Percentiles rank a stretch among this genome's conserved stretches.
Evolutionary conservation across 2,888 invertebrate genomes (phyloP).

Genomic region (Meandrusa payeni): DNA sequence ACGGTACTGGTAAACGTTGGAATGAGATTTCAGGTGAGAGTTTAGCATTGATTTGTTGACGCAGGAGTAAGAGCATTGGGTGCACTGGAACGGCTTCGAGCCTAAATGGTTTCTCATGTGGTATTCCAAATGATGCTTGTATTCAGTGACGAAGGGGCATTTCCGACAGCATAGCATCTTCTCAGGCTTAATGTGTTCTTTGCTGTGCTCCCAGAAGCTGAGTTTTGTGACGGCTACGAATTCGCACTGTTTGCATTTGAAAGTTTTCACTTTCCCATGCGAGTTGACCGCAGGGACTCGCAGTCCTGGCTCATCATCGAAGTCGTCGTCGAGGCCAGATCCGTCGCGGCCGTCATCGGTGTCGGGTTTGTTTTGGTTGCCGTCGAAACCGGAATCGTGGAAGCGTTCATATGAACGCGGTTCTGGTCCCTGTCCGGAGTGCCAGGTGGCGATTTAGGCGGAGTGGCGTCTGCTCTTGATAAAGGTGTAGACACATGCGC

Average conservation of each 20-base stretch:
- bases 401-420: constrained; percentile 63
- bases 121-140: constrained; percentile 99
- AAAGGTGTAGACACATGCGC: constrained; percentile 62
- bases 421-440: constrained; percentile 55
- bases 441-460: constrained; percentile 68
- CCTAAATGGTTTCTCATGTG: constrained; percentile 97
- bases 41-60: constrained; percentile 99
- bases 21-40: constrained; percentile 98
- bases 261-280: constrained; percentile 92
- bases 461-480: constrained; percentile 61
- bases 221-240: constrained; percentile 92
- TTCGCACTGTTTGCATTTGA: constrained; percentile 96
- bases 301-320: constrained; percentile 80
- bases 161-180: constrained; percentile 94
- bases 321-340: constrained; percentile 72
- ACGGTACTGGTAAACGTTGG: constrained; percentile 94
- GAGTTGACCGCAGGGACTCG: constrained; percentile 85
- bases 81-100: constrained; percentile 97
- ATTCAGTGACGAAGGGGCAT: constrained; percentile 98
- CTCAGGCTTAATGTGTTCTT: constrained; percentile 95
- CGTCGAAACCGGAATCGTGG: constrained; percentile 73
- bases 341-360: constrained; percentile 70
- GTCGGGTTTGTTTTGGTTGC: constrained; percentile 49
- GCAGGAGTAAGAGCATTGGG: constrained; percentile 93
- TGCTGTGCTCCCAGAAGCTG: constrained; percentile 96